Base-by-base conservation (phyloP, 1,140 invertebrate genomes). In the Drosophila mojavensis region DNA sequence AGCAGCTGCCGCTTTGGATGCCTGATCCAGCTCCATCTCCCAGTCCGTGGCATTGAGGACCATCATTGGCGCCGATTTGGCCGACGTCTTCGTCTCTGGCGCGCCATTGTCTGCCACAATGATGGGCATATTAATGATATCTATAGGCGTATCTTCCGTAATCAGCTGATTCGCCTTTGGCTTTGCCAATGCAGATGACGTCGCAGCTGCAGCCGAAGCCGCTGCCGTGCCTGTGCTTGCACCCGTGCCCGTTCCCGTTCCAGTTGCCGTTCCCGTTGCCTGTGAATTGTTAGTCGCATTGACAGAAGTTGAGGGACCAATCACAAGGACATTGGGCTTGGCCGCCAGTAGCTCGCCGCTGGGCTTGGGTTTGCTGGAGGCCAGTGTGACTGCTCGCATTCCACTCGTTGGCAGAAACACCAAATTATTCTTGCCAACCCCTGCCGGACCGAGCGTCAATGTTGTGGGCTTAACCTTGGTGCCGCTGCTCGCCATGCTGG, bases 11-110 rank as follows among this genome's bases (percentile, higher is more conserved):
- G 93, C 93, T 13, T 93, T 92, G n/a, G 93, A 90, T 5, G 93
- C 93, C 13, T 93, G 93, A 56, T 94, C 94, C 20, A 94, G 76
- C 73, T 94, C 94, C 92, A 94, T 93, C 70, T 94, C 94, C 94
- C 94, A 94, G 66, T 94, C 94, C 6, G 94, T 93, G 33, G 93
- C 92, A 75, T 93, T 93, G 2, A 91, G 71, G 20, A 92, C 83
- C 17, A 91, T 67, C 61, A 89, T 39, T 0, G 73, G 66, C 1
- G 69, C 48, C 30, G 61, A 41, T 28, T 83, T 90, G 1, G 53
- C 47, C 2, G 75, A 45, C 17, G 75, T 43, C 28, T 72, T 72
- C 6, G 69, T 5, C 24, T 41, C 36, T 3, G 72, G 11, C 9
- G 69, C 82, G 0, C 81, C 80, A 65, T 84, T 85, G 6, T 90